phyloP scores from a whole-genome alignment of 1,140 invertebrate genomes.

The Tenebrio molitor region DNA sequence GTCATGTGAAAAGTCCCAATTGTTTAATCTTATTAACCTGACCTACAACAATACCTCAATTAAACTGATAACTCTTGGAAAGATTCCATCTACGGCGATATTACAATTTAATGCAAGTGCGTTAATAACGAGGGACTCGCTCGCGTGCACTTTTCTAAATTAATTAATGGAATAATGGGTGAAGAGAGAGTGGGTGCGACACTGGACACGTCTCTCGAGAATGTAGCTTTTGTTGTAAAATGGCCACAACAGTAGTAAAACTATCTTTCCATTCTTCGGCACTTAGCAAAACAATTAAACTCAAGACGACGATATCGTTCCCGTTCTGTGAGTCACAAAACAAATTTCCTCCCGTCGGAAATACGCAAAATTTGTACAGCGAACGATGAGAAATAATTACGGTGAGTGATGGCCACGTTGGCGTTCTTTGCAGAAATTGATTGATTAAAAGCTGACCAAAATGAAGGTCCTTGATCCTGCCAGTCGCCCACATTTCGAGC shows the following conservation, averaged over 20 bases:
- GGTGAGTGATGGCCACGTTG: not conserved
- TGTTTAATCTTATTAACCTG: not conserved
- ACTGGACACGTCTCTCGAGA: constrained; percentile 18
- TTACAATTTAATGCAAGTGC: constrained; percentile 11
- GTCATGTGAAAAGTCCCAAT: no score
- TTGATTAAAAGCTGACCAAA: constrained; percentile 38
- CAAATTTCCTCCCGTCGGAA: not conserved
- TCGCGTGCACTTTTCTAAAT: constrained; percentile 32
- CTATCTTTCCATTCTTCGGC: constrained; percentile 13
- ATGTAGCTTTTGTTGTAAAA: not conserved
- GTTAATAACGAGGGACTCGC: not conserved
- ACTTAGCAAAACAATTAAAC: constrained; percentile 13
- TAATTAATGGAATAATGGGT: constrained; percentile 15
- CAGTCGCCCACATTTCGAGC: constrained; percentile 11
- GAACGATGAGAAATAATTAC: not conserved
- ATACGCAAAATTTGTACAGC: not conserved
- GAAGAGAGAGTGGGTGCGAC: constrained; percentile 28
- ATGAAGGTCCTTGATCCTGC: constrained; percentile 33
- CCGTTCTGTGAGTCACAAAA: not conserved
- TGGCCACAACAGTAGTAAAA: constrained; percentile 11
- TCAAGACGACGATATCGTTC: no score
- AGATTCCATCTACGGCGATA: not conserved
- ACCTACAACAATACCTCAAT: not conserved
- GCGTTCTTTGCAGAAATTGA: constrained; percentile 6
- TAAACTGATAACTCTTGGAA: constrained; percentile 7